phyloP scores from a whole-genome alignment of 2,888 invertebrate genomes.

The Piscicola geometra region DNA sequence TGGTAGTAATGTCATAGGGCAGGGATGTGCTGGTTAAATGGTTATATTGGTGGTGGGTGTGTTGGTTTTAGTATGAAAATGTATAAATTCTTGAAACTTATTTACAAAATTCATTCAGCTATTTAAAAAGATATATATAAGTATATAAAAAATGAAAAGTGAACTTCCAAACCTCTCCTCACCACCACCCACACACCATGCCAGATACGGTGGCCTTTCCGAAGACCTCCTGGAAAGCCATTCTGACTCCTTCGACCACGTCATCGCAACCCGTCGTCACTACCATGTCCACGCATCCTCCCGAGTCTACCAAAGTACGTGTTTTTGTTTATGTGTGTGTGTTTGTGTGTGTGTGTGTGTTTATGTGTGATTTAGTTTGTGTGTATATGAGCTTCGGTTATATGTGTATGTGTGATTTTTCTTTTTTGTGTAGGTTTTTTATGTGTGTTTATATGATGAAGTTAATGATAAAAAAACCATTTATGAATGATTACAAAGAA shows the following conservation, averaged over 20 bases:
- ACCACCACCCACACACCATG: constrained; percentile 47
- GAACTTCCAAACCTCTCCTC: not conserved
- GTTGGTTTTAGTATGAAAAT: too few species aligned
- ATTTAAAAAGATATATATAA: not conserved
- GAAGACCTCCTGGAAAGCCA: constrained; percentile 74
- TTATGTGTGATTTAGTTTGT: too few species aligned
- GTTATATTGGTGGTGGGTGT: too few species aligned
- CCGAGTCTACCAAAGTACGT: too few species aligned
- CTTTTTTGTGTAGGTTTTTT: not conserved
- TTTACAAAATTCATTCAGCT: not conserved
- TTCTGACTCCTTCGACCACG: constrained; percentile 70
- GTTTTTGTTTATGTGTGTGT: too few species aligned
- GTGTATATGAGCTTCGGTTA: too few species aligned
- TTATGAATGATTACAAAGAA: not conserved
- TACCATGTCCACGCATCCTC: constrained; percentile 71
- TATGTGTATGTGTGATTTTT: not conserved
- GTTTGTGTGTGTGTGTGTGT: too few species aligned
- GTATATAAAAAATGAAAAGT: too few species aligned
- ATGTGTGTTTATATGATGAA: not conserved
- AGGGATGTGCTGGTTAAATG: too few species aligned
- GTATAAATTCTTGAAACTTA: too few species aligned
- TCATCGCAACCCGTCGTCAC: constrained; percentile 74
- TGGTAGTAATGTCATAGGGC: too few species aligned
- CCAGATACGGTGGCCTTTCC: constrained; percentile 70
- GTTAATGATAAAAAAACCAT: not conserved